These are phyloP conservation scores for Apolygus lucorum DNA, from an alignment of 1,140 invertebrate genomes.

Conservation along the genomic window DNA sequence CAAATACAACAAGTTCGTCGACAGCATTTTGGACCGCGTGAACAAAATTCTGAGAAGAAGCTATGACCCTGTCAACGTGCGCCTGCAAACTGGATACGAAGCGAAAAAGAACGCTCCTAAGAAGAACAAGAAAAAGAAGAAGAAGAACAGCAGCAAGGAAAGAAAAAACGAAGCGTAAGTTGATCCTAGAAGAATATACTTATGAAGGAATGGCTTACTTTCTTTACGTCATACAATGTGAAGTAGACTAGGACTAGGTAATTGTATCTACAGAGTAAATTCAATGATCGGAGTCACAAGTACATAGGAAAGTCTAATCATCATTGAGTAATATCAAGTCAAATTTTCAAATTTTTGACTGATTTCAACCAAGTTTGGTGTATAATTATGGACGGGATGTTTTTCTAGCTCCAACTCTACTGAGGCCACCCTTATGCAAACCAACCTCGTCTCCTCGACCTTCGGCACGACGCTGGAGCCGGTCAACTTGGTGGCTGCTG, in stretches of 20 bases:
- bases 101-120: slow-evolving; percentile 34
- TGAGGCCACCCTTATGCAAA: not conserved
- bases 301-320: too few species aligned
- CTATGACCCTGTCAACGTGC: slow-evolving; percentile 73
- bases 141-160: slow-evolving; percentile 26
- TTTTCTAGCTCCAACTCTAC: not conserved
- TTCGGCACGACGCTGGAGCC: not conserved
- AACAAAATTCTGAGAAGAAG: slow-evolving; percentile 64
- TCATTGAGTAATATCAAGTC: too few species aligned
- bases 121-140: slow-evolving; percentile 29
- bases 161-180: slow-evolving; percentile 20
- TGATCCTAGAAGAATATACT: too few species aligned
- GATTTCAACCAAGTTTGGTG: too few species aligned
- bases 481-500: not conserved
- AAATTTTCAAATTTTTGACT: too few species aligned
- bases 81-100: slow-evolving; percentile 54
- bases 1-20: slow-evolving; percentile 73
- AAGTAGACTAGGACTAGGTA: too few species aligned
- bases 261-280: too few species aligned
- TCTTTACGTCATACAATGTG: too few species aligned
- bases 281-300: too few species aligned
- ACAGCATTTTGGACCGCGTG: slow-evolving; percentile 66
- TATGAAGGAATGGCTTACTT: too few species aligned
- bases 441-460: not conserved
- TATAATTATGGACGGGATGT: too few species aligned